Base-by-base conservation (phyloP, 2,888 invertebrate species). In the Meliscaeva auricollis region DNA sequence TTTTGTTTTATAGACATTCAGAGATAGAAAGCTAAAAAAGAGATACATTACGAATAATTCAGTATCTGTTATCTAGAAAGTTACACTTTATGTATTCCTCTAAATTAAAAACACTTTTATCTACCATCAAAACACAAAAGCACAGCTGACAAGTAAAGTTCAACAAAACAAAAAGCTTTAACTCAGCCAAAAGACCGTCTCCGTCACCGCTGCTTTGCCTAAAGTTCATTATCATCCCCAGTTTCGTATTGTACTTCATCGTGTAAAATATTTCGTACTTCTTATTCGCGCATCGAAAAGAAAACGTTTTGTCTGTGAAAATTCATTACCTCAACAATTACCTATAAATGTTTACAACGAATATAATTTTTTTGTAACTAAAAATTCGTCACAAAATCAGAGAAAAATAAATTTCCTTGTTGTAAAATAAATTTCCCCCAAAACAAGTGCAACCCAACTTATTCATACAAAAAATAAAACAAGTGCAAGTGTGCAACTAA, bases 141-240 rank as follows among this genome's bases (percentile, higher is more conserved):
- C 68, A 68, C 44, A 80, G 41, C 48, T 15, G 77, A 81, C 35
- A 85, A 85, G 85, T 85, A 32, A 76, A 85, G 72, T 38, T 73
- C 5, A 60, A 58, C 80, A 68, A 74, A 1, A 15, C 7, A 32
- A 80, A 75, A 77, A 77, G 81, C 81, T 85, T 62, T 52, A 2
- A 20, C 52, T 41, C 17, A 62, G 17, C 9, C 22, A 60, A 41
- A 3, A 60, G 52, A 41, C 3, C 50, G 26, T n/a, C 35, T 68
- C 56, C 38, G n/a, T 38, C 54, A 58, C 35, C 54, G 50, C 35
- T 62, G n/a, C 38, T 38, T 20, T 35, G 4, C 11, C 56, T 13
- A 6, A 13, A 38, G 7, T 26, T 2, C 8, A 26, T 5, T 35
- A n/a, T 8, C 20, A 66, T 50, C 22, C 11, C 46, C 75, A 84